Conservation (phyloP, 2,888 invertebrate species). For the Psylliodes chrysocephalus region DNA sequence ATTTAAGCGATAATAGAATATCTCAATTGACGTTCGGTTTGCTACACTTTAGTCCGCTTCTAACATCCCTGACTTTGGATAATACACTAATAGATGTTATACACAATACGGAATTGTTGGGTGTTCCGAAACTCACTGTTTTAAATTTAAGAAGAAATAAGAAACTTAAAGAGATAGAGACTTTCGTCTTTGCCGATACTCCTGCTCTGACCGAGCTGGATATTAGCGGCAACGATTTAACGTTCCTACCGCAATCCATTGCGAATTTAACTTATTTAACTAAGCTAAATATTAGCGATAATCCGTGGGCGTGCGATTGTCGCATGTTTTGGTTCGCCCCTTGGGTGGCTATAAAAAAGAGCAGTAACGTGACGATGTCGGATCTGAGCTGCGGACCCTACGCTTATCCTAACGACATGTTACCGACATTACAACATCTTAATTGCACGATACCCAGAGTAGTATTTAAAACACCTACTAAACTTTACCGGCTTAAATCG, state of each 20-base stretch:
- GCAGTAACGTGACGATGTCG: constrained; percentile 64
- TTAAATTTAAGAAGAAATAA: constrained; percentile 73
- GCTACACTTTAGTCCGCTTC: constrained; percentile 72
- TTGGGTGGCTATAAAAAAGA: constrained; percentile 63
- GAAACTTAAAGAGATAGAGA: constrained; percentile 71
- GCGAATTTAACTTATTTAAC: constrained; percentile 72
- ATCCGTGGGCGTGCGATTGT: constrained; percentile 89
- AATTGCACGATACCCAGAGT: constrained; percentile 76
- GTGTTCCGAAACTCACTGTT: constrained; percentile 69
- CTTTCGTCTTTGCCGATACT: constrained; percentile 72
- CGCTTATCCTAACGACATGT: constrained; percentile 76
- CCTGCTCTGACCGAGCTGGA: constrained; percentile 72
- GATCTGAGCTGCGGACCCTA: constrained; percentile 73
- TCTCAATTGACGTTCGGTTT: constrained; percentile 69
- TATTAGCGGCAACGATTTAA: constrained; percentile 76
- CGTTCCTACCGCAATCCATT: constrained; percentile 77
- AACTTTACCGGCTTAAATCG: constrained; percentile 72
- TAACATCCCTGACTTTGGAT: constrained; percentile 72
- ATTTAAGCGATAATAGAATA: constrained; percentile 71
- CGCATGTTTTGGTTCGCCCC: constrained; percentile 65
- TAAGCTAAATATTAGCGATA: constrained; percentile 75
- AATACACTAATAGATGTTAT: constrained; percentile 74
- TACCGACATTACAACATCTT: constrained; percentile 75
- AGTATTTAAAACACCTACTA: constrained; percentile 70
- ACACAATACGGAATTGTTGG: constrained; percentile 73